Conservation (phyloP, 2,113 vertebrate genomes). For the Pseudolaguvia tuberculata region DNA sequence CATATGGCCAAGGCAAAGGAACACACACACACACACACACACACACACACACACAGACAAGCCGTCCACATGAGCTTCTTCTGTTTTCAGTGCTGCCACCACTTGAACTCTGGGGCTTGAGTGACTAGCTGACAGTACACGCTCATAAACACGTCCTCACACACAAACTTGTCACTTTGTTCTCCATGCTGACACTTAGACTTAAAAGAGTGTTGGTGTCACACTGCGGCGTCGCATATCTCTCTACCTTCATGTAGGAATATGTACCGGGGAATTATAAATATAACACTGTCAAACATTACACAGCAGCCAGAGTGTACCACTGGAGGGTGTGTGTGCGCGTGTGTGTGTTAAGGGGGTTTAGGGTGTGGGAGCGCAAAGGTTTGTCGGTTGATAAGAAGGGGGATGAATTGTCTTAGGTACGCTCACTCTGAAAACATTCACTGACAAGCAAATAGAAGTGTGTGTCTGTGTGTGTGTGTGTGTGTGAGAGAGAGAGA, state of each 20-base stretch:
- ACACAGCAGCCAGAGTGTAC: conserved; percentile 17
- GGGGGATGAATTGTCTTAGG: conserved; percentile 46
- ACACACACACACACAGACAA: not conserved
- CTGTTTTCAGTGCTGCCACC: conserved; percentile 26
- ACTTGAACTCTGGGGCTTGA: conserved; percentile 29
- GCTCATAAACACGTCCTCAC: conserved; percentile 25
- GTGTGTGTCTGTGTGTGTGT: conserved; percentile 3
- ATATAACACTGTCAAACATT: conserved; percentile 18
- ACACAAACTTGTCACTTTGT: conserved; percentile 17
- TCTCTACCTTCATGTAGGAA: conserved; percentile 30
- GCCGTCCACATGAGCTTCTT: conserved; percentile 34
- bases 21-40: conserved; percentile 4
- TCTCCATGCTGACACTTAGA: conserved; percentile 26
- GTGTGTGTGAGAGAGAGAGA: no score
- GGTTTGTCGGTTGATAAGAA: conserved; percentile 25
- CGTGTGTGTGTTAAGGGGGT: not conserved
- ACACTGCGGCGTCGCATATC: conserved; percentile 27
- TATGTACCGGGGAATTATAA: conserved; percentile 35
- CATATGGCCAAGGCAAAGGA: conserved; percentile 43
- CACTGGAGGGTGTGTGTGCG: not conserved
- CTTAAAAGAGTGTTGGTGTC: conserved; percentile 33
- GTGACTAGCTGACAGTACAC: conserved; percentile 23
- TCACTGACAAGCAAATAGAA: conserved; percentile 50
- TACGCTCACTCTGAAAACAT: conserved; percentile 39
- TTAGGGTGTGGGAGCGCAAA: not conserved